Percentiles rank a stretch among this genome's conserved stretches.
phyloP scores from a whole-genome alignment of 2,113 vertebrate genomes.

The Axis porcinus region DNA sequence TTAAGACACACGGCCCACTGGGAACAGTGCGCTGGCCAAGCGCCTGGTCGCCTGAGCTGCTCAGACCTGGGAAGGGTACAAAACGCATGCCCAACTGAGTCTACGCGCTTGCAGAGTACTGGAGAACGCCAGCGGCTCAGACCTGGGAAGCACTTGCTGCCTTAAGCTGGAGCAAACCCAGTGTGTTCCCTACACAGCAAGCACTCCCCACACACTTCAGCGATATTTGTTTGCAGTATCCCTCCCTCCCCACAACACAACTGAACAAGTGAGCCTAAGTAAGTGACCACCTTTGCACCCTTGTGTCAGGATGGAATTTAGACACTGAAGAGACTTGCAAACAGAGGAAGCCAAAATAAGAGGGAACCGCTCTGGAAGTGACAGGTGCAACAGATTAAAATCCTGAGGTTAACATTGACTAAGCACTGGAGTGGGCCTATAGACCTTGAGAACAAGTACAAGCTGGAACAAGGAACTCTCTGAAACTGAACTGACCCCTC shows the following conservation, averaged over 20 bases:
- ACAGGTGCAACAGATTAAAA: neutral
- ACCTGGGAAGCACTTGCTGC: neutral
- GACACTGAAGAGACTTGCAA: neutral
- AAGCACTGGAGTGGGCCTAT: neutral
- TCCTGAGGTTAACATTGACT: neutral
- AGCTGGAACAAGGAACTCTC: neutral
- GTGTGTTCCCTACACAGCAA: neutral
- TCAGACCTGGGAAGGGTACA: neutral
- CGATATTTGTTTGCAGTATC: neutral
- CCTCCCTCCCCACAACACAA: neutral
- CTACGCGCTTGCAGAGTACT: neutral
- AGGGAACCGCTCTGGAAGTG: neutral
- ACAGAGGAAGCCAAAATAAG: neutral
- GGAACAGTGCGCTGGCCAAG: neutral
- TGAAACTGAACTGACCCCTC: neutral
- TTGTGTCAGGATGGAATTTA: neutral
- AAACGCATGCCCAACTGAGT: neutral
- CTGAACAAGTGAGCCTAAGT: neutral
- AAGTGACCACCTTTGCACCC: neutral
- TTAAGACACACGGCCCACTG: accelerated
- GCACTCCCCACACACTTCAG: neutral
- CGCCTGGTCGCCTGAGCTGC: neutral
- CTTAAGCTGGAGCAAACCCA: neutral
- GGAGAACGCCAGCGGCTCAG: accelerated
- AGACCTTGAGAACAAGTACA: neutral